Evolutionary conservation across 2,888 invertebrate genomes (phyloP).

Genomic region (Cantharis rustica): DNA sequence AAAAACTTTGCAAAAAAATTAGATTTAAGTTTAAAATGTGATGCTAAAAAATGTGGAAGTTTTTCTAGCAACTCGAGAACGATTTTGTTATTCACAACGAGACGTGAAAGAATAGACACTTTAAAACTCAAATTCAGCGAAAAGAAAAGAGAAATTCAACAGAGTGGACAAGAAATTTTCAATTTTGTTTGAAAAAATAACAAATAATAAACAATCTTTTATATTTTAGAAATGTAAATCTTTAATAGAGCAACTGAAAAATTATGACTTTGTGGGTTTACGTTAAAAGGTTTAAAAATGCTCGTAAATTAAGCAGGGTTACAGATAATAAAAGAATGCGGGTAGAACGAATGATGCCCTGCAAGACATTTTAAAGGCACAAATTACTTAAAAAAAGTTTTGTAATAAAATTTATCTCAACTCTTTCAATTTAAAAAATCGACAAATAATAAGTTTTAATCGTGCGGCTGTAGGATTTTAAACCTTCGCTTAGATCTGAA

Average conservation of each 20-base stretch:
- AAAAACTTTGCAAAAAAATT: too few species aligned
- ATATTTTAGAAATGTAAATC: not conserved
- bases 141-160: not conserved
- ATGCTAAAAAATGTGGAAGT: not conserved
- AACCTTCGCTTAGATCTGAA: not conserved
- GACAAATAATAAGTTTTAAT: not conserved
- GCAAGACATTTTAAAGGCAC: not conserved
- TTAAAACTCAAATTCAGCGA: not conserved
- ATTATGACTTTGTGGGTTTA: not conserved
- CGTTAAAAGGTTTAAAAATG: not conserved
- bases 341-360: not conserved
- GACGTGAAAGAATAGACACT: not conserved
- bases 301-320: not conserved
- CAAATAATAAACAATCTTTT: not conserved
- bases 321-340: not conserved
- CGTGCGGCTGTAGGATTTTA: not conserved
- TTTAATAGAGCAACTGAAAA: not conserved
- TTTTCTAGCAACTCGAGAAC: too few species aligned
- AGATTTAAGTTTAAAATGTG: not conserved
- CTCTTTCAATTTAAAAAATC: not conserved
- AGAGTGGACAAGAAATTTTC: not conserved
- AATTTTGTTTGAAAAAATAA: not conserved
- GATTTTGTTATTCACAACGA: not conserved
- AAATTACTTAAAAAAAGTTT: not conserved
- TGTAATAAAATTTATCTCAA: not conserved